Percentiles rank a stretch among this genome's conserved stretches.
These are phyloP conservation scores for Armadillidium nasatum DNA, from an alignment of 1,140 invertebrate genomes.

Conservation along the genomic window DNA sequence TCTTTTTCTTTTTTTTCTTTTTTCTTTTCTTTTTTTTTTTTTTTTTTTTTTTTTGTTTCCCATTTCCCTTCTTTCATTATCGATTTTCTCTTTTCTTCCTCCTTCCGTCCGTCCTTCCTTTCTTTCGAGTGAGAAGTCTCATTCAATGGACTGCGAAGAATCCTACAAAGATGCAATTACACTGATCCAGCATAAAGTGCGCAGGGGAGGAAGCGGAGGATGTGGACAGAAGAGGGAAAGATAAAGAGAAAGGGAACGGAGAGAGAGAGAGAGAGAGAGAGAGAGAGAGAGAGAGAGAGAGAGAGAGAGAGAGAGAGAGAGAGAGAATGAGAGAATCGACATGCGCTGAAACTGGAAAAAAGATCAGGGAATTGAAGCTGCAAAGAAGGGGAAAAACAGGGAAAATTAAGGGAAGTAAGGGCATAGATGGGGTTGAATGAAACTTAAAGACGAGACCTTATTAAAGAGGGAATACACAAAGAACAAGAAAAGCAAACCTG, in stretches of 20 bases:
- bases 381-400: background rate
- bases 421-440: too few relatives aligned
- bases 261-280: background rate
- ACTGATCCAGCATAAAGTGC: slow-evolving; percentile 3
- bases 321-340: too few relatives aligned
- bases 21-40: background rate
- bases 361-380: background rate
- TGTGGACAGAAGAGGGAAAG: background rate
- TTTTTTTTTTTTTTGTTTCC: background rate
- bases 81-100: background rate
- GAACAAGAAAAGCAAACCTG: too few relatives aligned
- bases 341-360: background rate
- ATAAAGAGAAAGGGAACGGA: background rate
- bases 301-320: too few relatives aligned
- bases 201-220: background rate
- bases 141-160: background rate
- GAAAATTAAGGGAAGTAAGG: background rate
- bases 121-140: background rate
- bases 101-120: background rate
- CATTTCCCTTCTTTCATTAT: background rate
- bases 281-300: background rate
- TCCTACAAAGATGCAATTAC: slow-evolving; percentile 3
- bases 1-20: background rate
- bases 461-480: too few relatives aligned
- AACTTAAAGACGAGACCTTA: too few relatives aligned